Base-by-base conservation (phyloP, 2,113 vertebrate species). In the Castor canadensis region DNA sequence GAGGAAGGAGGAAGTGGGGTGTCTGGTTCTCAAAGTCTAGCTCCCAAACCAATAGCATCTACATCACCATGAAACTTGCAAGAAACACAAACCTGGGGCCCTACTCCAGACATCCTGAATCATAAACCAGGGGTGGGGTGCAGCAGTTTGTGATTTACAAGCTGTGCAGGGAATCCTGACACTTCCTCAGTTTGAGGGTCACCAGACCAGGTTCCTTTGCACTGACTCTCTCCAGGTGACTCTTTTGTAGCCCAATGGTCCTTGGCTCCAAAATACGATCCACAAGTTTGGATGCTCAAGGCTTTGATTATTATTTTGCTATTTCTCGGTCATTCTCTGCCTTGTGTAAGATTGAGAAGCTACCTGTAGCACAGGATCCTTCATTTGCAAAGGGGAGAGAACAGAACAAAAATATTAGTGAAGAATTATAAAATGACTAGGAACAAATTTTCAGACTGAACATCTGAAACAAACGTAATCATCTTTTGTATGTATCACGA, bases 351-450 rank as follows among this genome's bases (percentile, higher is more conserved):
- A 82, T 20, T 49, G 89, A 82, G 66, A 81, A 81, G 5, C 28
- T 76, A 4, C 69, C 17, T 76, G 0, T 64, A 24, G 9, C 30
- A 47, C 28, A 35, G 19, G 30, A 35, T 49, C 32, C 43, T 87
- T 92, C 19, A 24, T n/a, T 35, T 79, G 9, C n/a, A 60, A 93
- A 89, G 32, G 40, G 11, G 49, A 20, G 26, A 83, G 28, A 76
- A 47, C 11, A 86, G 77, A 71, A 88, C 83, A 8, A 86, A 81
- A 89, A 58, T 52, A 56, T 28, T 19, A 43, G 35, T 72, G 66
- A 87, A 76, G 64, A 92, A 64, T 56, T 86, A 11, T 49, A 76
- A 94, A 60, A 89, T 67, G 84, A 67, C 69, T 13, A 75, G 76
- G 56, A 66, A 71, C 47, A 73, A 49, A n/a, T 89, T 71, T 94